These are phyloP conservation scores for Eupithecia subfuscata DNA, from an alignment of 2,888 invertebrate genomes.

Conservation along the genomic window DNA sequence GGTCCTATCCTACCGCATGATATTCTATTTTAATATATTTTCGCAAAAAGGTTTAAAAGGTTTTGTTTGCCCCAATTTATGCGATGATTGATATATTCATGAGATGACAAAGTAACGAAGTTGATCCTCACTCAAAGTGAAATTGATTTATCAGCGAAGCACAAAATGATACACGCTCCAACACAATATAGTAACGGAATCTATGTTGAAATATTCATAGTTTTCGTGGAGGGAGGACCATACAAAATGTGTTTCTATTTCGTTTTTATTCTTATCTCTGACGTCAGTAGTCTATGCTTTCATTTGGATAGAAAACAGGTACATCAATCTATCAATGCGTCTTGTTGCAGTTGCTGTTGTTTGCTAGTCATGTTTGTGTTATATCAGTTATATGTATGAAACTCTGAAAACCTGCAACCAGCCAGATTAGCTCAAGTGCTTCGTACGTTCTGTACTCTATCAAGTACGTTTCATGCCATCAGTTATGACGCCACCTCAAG, in stretches of 20 bases:
- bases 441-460: neutral
- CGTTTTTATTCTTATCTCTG: conserved; percentile 47
- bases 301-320: conserved; percentile 7
- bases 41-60: neutral
- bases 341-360: neutral
- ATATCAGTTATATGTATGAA: neutral
- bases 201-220: conserved; percentile 42
- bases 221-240: conserved; percentile 34
- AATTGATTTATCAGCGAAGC: conserved; percentile 21
- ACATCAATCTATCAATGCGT: neutral
- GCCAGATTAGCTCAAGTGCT: neutral
- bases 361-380: neutral
- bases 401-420: neutral
- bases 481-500: neutral
- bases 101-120: conserved; percentile 8
- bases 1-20: neutral
- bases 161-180: conserved; percentile 22
- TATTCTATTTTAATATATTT: neutral
- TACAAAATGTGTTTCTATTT: conserved; percentile 44
- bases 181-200: conserved; percentile 29
- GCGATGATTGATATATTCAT: conserved; percentile 21
- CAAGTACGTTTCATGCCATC: neutral
- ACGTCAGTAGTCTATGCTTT: conserved; percentile 39
- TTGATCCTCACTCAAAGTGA: conserved; percentile 17
- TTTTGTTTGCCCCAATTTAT: neutral